phyloP scores from a whole-genome alignment of 2,888 invertebrate genomes.

The Mellilla xanthometata region DNA sequence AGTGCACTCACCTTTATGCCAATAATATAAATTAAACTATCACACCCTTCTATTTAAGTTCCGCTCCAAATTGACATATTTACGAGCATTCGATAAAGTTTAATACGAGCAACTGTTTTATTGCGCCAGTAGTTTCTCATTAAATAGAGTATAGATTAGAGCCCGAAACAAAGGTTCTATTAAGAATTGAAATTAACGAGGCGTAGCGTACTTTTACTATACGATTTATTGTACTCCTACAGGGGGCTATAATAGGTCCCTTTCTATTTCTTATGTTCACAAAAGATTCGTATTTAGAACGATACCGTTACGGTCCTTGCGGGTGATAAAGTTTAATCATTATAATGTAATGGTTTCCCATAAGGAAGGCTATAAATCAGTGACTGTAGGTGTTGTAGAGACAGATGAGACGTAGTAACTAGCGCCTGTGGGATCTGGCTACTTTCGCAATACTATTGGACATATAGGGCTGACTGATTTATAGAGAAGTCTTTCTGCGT shows the following conservation, averaged over 20 bases:
- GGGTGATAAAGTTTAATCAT: slow-evolving; percentile 11
- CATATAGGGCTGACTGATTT: slow-evolving; percentile 20
- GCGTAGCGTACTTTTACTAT: slow-evolving; percentile 2
- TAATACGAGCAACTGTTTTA: background rate
- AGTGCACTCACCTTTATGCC: too few species aligned
- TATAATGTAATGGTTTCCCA: slow-evolving; percentile 18
- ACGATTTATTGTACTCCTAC: slow-evolving; percentile 2
- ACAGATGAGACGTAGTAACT: slow-evolving; percentile 43
- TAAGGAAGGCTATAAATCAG: slow-evolving; percentile 30
- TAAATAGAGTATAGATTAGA: slow-evolving; percentile 1
- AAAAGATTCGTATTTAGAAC: background rate
- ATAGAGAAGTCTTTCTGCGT: too few species aligned
- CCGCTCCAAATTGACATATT: slow-evolving; percentile 4
- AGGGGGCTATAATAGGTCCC: background rate
- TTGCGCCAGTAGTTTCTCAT: slow-evolving; percentile 4
- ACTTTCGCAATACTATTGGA: slow-evolving; percentile 46
- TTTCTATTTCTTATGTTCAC: background rate
- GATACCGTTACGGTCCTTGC: slow-evolving; percentile 2
- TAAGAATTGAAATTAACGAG: slow-evolving; percentile 7
- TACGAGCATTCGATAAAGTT: slow-evolving; percentile 4
- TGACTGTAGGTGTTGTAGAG: slow-evolving; percentile 44
- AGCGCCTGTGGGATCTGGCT: slow-evolving; percentile 35
- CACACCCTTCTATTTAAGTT: background rate
- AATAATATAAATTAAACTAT: background rate
- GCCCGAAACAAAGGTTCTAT: slow-evolving; percentile 5